These are phyloP conservation scores for Rafetus swinhoei DNA, from an alignment of 2,113 vertebrate genomes.

Conservation along the genomic window DNA sequence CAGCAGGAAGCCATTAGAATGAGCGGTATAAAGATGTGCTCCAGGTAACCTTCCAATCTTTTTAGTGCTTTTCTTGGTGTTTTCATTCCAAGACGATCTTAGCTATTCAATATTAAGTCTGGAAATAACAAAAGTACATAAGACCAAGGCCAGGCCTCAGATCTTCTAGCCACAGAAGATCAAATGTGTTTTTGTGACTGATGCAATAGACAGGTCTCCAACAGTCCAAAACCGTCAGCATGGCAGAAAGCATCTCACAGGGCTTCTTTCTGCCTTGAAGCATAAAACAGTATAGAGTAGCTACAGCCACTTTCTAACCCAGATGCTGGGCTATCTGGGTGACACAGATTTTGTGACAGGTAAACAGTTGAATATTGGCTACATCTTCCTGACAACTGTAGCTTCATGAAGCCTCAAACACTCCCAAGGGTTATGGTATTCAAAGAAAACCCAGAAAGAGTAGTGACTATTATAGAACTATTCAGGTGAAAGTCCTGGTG, in stretches of 20 bases:
- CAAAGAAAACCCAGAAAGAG: neutral
- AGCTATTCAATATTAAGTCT: constrained; percentile 33
- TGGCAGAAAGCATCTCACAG: neutral
- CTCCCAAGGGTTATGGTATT: neutral
- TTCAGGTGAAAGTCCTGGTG: neutral
- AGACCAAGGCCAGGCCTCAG: neutral
- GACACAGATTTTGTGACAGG: neutral
- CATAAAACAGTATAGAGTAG: neutral
- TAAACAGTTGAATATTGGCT: neutral
- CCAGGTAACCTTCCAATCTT: constrained; percentile 27
- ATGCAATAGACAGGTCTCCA: neutral
- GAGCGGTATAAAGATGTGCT: constrained; percentile 56
- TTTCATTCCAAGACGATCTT: constrained; percentile 31
- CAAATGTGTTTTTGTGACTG: neutral
- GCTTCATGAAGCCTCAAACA: neutral
- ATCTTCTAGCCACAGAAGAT: neutral
- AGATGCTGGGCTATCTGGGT: neutral
- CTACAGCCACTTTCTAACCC: neutral
- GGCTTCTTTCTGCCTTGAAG: neutral
- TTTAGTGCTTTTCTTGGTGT: constrained; percentile 17
- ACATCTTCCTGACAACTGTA: neutral
- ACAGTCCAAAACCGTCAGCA: neutral
- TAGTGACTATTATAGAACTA: neutral
- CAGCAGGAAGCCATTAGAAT: constrained; percentile 4
- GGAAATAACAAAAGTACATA: constrained; percentile 36